Percentiles rank a stretch among this genome's conserved stretches.
Conservation (phyloP, 2,113 vertebrate genomes). For the Hydrolagus affinis region DNA sequence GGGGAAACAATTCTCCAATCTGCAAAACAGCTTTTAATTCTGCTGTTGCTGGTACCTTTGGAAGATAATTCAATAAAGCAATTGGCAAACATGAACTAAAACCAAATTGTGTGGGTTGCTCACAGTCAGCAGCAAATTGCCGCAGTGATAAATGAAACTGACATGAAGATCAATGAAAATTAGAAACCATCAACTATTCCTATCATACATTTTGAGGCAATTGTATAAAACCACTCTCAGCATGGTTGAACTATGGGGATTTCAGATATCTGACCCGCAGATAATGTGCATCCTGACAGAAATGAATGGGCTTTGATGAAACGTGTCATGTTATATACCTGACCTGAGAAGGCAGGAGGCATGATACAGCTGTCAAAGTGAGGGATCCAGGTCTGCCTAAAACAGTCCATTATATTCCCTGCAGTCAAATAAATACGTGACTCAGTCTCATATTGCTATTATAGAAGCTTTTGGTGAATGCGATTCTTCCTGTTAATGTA, state of each 20-base stretch:
- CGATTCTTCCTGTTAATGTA: neutral
- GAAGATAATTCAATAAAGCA: too few species aligned
- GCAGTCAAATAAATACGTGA: neutral
- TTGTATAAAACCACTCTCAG: neutral
- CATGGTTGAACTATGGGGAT: neutral
- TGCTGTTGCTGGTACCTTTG: too few species aligned
- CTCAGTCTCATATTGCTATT: neutral
- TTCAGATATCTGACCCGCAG: neutral
- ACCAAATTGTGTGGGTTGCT: neutral
- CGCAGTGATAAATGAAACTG: constrained; percentile 5
- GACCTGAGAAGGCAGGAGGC: neutral
- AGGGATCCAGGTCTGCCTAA: neutral
- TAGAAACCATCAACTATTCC: neutral
- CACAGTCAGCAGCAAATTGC: neutral
- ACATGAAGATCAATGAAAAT: neutral
- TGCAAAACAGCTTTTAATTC: too few species aligned
- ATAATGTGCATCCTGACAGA: neutral
- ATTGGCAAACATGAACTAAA: neutral
- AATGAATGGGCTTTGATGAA: neutral
- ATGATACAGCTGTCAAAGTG: neutral
- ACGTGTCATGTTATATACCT: neutral
- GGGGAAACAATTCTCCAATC: too few species aligned
- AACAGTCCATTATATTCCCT: neutral
- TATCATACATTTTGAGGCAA: neutral
- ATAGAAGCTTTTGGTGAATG: neutral